These are phyloP conservation scores for Anoplius nigerrimus DNA, from an alignment of 2,888 invertebrate species.

Conservation along the genomic window DNA sequence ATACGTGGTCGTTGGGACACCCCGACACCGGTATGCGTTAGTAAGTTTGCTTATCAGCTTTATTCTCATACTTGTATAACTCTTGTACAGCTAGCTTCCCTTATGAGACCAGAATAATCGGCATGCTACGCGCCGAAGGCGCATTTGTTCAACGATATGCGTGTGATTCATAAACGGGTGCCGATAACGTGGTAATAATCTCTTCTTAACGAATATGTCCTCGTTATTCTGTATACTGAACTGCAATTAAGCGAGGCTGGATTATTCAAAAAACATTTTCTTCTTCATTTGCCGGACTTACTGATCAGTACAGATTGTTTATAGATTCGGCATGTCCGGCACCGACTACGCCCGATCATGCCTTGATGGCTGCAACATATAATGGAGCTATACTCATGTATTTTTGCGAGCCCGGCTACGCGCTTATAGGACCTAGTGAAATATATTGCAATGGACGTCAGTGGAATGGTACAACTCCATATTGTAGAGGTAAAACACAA, in stretches of 20 bases:
- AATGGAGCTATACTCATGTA: slow-evolving; percentile 79
- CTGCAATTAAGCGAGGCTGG: neutral
- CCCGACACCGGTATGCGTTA: slow-evolving; percentile 82
- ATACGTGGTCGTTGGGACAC: slow-evolving; percentile 84
- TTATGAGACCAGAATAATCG: too few relatives aligned
- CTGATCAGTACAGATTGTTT: slow-evolving; percentile 41
- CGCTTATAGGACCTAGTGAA: slow-evolving; percentile 78
- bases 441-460: slow-evolving; percentile 84
- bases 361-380: slow-evolving; percentile 76
- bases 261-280: neutral
- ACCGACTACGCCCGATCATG: slow-evolving; percentile 76
- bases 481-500: slow-evolving; percentile 78
- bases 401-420: slow-evolving; percentile 82
- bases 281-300: neutral
- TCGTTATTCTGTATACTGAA: neutral
- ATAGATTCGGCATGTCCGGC: slow-evolving; percentile 80
- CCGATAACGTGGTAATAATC: neutral
- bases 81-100: too few relatives aligned
- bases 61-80: neutral
- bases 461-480: slow-evolving; percentile 84
- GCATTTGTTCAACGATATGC: neutral
- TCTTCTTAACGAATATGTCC: neutral
- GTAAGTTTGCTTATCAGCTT: slow-evolving; percentile 77
- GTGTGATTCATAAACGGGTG: neutral
- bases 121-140: too few relatives aligned